Evolutionary conservation across 1,140 invertebrate species (phyloP).

Genomic region (Stenopsyche tienmushanensis): DNA sequence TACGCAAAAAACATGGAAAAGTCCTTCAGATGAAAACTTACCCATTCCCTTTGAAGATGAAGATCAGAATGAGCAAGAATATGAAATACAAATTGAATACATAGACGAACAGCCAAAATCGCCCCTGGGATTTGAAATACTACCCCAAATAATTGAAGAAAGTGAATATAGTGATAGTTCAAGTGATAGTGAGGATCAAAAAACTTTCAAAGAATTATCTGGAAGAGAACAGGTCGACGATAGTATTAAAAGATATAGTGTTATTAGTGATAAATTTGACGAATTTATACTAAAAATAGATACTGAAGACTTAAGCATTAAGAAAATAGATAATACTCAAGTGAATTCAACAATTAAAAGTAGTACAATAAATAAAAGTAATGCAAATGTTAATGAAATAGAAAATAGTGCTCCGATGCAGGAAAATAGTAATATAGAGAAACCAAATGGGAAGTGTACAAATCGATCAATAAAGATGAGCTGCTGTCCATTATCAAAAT

Average conservation of each 20-base stretch:
- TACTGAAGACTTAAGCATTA: background rate
- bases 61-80: conserved; percentile 35
- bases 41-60: conserved; percentile 42
- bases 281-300: conserved; percentile 51
- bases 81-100: conserved; percentile 37
- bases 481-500: background rate
- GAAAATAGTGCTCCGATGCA: too few species aligned
- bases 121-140: conserved; percentile 52
- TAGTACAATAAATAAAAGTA: background rate
- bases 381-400: too few species aligned
- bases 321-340: background rate
- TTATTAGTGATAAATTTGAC: conserved; percentile 53
- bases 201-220: conserved; percentile 36
- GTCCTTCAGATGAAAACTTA: conserved; percentile 52
- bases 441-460: too few species aligned
- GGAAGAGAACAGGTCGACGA: conserved; percentile 48
- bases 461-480: too few species aligned
- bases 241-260: conserved; percentile 54
- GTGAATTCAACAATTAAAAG: background rate
- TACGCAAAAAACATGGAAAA: conserved; percentile 53
- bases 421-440: background rate
- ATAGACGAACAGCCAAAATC: conserved; percentile 49
- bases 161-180: conserved; percentile 48
- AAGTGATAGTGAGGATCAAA: conserved; percentile 43
- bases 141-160: conserved; percentile 55